Percentiles rank a stretch among this genome's conserved stretches.
phyloP scores from a whole-genome alignment of 2,113 vertebrate species.

The Cathartes aura region DNA sequence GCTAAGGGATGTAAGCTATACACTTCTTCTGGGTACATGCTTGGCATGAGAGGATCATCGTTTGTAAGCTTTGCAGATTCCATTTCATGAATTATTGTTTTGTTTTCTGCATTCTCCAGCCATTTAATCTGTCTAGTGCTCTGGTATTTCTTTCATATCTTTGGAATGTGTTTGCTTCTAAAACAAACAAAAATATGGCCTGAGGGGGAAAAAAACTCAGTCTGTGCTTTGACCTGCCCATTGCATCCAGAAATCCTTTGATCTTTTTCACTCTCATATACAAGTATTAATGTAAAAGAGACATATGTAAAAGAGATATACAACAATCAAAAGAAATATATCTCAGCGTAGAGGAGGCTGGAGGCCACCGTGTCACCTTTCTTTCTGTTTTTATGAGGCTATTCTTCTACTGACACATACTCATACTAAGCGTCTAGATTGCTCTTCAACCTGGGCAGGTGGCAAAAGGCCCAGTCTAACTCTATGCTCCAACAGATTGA shows the following conservation, averaged over 20 bases:
- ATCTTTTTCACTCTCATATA: background rate
- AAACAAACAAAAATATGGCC: background rate
- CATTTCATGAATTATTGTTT: background rate
- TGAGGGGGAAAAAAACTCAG: background rate
- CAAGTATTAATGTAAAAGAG: background rate
- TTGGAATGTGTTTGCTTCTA: slow-evolving; percentile 19
- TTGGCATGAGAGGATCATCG: background rate
- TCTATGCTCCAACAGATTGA: background rate
- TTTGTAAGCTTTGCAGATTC: background rate
- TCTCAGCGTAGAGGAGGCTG: background rate
- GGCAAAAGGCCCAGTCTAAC: background rate
- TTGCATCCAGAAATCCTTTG: background rate
- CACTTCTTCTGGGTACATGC: background rate
- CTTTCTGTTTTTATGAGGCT: background rate
- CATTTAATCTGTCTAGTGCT: background rate
- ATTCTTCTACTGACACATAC: background rate
- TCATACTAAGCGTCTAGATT: background rate
- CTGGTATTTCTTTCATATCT: slow-evolving; percentile 11
- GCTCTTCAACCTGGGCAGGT: background rate
- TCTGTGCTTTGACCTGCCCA: background rate
- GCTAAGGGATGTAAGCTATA: background rate
- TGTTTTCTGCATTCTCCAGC: background rate
- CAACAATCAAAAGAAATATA: background rate
- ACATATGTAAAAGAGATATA: background rate
- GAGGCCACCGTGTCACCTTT: background rate